Evolutionary conservation across 2,797 vertebrate species (phyloP).

Genomic region (Stomatorhinus walkeri): DNA sequence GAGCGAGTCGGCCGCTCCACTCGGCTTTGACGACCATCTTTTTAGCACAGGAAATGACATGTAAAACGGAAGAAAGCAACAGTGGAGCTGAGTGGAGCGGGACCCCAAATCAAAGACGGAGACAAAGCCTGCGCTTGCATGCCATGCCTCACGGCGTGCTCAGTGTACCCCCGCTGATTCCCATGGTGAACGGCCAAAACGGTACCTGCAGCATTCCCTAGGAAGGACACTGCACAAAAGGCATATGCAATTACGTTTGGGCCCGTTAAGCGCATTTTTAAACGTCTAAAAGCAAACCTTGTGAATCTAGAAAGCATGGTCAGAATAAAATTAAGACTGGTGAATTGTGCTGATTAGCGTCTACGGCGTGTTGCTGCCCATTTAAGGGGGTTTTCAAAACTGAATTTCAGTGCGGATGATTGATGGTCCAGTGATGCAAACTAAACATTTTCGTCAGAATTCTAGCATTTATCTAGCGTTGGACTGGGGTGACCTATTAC

Average conservation of each 20-base stretch:
- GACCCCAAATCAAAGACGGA: conserved; percentile 55
- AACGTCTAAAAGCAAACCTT: not conserved
- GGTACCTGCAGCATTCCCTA: not conserved
- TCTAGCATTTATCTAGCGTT: not conserved
- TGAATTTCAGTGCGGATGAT: not conserved
- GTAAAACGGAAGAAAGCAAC: conserved; percentile 81
- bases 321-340: not conserved
- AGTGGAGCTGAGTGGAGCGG: conserved; percentile 34
- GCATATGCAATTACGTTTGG: not conserved
- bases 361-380: not conserved
- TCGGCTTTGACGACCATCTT: conserved; percentile 88
- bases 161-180: not conserved
- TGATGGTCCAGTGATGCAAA: not conserved
- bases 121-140: conserved; percentile 8
- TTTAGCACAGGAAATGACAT: conserved; percentile 97
- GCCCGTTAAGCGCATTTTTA: not conserved
- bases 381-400: not conserved
- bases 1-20: conserved; percentile 71
- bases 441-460: not conserved
- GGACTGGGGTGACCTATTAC: not conserved
- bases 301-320: not conserved
- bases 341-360: not conserved
- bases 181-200: not conserved
- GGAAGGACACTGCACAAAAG: not conserved
- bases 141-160: not conserved